These are phyloP conservation scores for Psilopsiagon aurifrons DNA, from an alignment of 2,113 vertebrate species.

Conservation along the genomic window DNA sequence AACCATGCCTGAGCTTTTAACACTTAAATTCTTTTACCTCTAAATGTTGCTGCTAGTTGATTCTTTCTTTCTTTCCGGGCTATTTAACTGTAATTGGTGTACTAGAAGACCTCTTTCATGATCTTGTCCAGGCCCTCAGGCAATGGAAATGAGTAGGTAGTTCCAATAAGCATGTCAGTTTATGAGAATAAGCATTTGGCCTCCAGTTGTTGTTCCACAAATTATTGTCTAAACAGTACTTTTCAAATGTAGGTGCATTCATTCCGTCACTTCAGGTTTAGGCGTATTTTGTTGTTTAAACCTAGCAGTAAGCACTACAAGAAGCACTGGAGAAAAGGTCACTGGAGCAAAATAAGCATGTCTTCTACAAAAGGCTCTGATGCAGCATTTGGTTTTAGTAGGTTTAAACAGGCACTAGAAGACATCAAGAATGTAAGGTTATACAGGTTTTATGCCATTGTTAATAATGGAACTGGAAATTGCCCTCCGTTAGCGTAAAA, in stretches of 20 bases:
- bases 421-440: constrained; percentile 14
- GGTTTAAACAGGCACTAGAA: not conserved
- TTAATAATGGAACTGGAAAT: not conserved
- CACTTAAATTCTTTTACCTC: not conserved
- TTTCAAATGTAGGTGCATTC: not conserved
- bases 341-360: not conserved
- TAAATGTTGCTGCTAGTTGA: not conserved
- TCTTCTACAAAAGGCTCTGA: not conserved
- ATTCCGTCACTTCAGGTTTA: not conserved
- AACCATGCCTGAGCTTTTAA: not conserved
- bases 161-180: not conserved
- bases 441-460: not conserved
- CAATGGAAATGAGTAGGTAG: not conserved
- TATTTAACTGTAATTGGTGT: not conserved
- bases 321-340: not conserved
- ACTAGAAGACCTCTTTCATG: not conserved
- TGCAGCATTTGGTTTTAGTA: not conserved
- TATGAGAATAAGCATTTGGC: not conserved
- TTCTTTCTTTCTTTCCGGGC: not conserved
- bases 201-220: constrained; percentile 15
- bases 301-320: not conserved
- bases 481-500: not conserved
- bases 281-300: constrained; percentile 8
- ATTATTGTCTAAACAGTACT: not conserved
- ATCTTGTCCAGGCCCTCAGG: not conserved